Evolutionary conservation across 2,113 vertebrate genomes (phyloP).

Genomic region (Atractosteus spatula): DNA sequence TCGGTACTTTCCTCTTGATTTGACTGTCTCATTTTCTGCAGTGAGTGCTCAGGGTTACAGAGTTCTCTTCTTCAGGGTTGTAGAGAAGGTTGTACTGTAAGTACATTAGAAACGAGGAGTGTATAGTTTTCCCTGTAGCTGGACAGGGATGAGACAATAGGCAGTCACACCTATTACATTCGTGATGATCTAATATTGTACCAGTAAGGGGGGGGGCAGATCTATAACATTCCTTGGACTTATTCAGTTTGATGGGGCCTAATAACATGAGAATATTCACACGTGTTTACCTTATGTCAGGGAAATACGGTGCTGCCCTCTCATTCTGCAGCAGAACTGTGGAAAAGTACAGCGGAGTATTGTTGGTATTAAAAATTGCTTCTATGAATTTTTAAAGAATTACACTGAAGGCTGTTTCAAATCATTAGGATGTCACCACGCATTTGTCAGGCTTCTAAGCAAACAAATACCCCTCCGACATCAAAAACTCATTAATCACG

Average conservation of each 20-base stretch:
- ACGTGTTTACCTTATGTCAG: background rate
- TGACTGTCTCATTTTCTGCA: conserved; percentile 23
- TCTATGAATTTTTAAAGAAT: background rate
- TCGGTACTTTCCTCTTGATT: conserved; percentile 41
- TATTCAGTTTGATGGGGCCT: conserved; percentile 6
- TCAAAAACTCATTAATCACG: background rate
- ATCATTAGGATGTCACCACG: background rate
- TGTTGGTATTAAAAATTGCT: no score
- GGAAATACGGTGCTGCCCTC: background rate
- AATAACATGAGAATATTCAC: background rate
- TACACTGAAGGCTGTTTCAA: background rate
- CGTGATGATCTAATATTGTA: background rate
- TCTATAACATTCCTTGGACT: background rate
- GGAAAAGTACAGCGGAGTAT: no score
- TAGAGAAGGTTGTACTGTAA: background rate
- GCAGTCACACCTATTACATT: background rate
- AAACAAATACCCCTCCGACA: background rate
- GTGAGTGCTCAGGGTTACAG: background rate
- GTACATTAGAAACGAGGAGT: background rate
- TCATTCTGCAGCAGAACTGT: no score
- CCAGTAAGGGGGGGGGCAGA: background rate
- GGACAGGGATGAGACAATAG: background rate
- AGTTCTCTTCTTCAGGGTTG: background rate
- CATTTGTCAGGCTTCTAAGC: no score
- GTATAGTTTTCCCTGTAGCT: background rate